These are phyloP conservation scores for Alosa sapidissima DNA, from an alignment of 2,797 vertebrate genomes.

Conservation along the genomic window DNA sequence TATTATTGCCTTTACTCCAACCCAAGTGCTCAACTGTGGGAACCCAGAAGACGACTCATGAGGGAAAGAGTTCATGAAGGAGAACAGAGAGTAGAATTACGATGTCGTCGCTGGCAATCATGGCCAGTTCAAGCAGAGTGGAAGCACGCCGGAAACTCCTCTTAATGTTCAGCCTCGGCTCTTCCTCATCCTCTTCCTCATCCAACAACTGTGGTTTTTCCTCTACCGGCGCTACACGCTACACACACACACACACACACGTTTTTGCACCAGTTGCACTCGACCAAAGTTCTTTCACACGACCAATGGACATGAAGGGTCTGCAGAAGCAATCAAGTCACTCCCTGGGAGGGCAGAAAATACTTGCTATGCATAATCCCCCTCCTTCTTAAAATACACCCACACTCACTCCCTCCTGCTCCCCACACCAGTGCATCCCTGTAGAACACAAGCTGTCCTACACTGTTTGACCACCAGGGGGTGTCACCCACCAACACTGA, in stretches of 20 bases:
- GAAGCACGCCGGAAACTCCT: constrained; percentile 47
- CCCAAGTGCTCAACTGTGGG: not conserved
- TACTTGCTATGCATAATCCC: not conserved
- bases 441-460: not conserved
- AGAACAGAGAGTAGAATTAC: constrained; percentile 43
- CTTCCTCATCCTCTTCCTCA: constrained; percentile 46
- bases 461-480: constrained; percentile 3
- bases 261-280: too few species aligned
- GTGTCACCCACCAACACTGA: not conserved
- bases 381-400: not conserved
- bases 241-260: not conserved
- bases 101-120: constrained; percentile 43
- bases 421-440: not conserved
- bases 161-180: constrained; percentile 53
- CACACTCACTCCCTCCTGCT: not conserved
- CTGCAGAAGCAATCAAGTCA: not conserved
- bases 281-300: not conserved
- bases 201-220: not conserved
- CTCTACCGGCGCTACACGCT: not conserved
- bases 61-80: not conserved
- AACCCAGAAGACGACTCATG: not conserved
- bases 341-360: not conserved
- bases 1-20: not conserved
- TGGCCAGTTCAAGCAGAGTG: constrained; percentile 46
- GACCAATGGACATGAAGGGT: not conserved